These are phyloP conservation scores for Perizoma flavofasciatum DNA, from an alignment of 2,888 invertebrate genomes.

Conservation along the genomic window DNA sequence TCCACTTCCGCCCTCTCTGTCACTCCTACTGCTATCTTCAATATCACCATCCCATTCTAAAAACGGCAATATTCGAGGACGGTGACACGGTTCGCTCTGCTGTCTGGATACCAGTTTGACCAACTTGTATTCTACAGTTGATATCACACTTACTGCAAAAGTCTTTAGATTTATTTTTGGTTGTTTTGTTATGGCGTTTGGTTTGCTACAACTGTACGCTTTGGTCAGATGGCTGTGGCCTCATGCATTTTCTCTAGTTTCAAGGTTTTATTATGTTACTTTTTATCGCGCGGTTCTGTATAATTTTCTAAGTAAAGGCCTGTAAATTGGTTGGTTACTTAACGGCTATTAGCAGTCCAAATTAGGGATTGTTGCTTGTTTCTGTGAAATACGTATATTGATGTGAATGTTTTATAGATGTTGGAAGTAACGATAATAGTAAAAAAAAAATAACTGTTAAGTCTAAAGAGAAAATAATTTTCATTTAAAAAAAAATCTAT, in stretches of 20 bases:
- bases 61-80: conserved; percentile 61
- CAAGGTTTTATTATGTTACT: conserved; percentile 49
- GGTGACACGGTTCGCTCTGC: conserved; percentile 61
- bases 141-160: neutral
- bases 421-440: no score
- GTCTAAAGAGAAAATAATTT: no score
- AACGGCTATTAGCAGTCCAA: conserved; percentile 32
- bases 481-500: no score
- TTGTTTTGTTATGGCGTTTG: conserved; percentile 1
- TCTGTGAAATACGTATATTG: neutral
- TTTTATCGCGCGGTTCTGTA: conserved; percentile 46
- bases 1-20: conserved; percentile 52
- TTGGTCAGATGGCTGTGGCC: conserved; percentile 55
- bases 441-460: no score
- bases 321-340: conserved; percentile 48
- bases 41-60: conserved; percentile 48
- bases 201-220: conserved; percentile 53
- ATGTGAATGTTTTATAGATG: neutral
- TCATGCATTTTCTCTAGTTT: conserved; percentile 62
- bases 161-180: conserved; percentile 22
- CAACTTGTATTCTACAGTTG: conserved; percentile 33
- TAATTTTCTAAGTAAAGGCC: conserved; percentile 55
- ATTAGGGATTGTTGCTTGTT: conserved; percentile 22
- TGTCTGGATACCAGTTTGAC: conserved; percentile 54
- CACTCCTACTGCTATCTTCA: conserved; percentile 21